A percentile compares a stretch with the other conserved stretches of the same genome.
Evolutionary conservation across 2,797 vertebrate genomes (phyloP).

Genomic region (Ceryle rudis): DNA sequence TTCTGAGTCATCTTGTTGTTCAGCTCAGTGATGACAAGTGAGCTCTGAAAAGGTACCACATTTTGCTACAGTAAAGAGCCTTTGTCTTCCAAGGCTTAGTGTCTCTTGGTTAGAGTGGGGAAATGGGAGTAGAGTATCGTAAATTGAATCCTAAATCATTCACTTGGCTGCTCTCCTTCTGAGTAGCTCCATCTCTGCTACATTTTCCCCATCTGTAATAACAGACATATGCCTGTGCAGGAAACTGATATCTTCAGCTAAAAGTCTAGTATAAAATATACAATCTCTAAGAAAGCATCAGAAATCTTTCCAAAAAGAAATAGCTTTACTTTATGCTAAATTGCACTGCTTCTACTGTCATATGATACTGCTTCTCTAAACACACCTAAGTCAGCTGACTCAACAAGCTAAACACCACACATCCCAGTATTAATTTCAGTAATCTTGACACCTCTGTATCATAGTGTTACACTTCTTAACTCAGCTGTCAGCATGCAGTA

Average conservation of each 20-base stretch:
- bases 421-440: slow-evolving; percentile 44
- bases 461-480: slow-evolving; percentile 18
- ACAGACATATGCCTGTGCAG: background rate
- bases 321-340: slow-evolving; percentile 17
- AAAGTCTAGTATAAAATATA: slow-evolving; percentile 13
- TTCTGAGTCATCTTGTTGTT: background rate
- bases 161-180: background rate
- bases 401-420: slow-evolving; percentile 14
- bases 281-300: background rate
- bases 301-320: slow-evolving; percentile 11
- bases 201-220: slow-evolving; percentile 27
- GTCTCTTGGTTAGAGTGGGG: background rate
- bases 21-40: background rate
- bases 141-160: background rate
- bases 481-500: slow-evolving; percentile 45
- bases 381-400: slow-evolving; percentile 45
- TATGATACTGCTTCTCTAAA: background rate
- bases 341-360: background rate
- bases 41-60: background rate
- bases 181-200: background rate
- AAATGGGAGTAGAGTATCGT: background rate
- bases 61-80: background rate
- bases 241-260: slow-evolving; percentile 25
- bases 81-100: background rate
- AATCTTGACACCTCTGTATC: slow-evolving; percentile 42